Evolutionary conservation across 2,888 invertebrate genomes (phyloP).

Genomic region (Griposia aprilina): DNA sequence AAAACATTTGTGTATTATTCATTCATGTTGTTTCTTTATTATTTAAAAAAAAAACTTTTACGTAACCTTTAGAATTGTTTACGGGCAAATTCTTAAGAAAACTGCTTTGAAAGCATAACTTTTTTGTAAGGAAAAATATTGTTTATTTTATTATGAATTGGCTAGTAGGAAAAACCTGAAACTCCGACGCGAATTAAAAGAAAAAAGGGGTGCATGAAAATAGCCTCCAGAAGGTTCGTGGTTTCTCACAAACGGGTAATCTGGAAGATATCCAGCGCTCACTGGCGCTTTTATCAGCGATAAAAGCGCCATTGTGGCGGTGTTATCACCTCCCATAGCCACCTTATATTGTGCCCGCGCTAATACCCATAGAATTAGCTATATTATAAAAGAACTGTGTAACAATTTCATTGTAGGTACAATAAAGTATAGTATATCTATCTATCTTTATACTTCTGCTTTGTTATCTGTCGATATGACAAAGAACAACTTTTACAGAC

Average conservation of each 20-base stretch:
- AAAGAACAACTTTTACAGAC: background rate
- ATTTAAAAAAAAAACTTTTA: background rate
- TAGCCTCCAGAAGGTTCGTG: background rate
- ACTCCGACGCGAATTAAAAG: background rate
- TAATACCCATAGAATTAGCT: background rate
- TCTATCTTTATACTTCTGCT: background rate
- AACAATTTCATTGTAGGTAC: background rate
- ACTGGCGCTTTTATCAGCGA: background rate
- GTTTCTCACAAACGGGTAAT: background rate
- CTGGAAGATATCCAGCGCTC: too few species aligned
- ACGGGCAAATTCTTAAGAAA: background rate
- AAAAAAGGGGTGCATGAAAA: background rate
- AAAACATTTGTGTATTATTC: slow-evolving; percentile 4
- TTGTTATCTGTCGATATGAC: background rate
- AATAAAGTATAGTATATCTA: background rate
- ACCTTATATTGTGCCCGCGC: too few species aligned
- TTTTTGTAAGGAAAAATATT: background rate
- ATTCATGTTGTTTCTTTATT: background rate
- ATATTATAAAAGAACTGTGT: background rate
- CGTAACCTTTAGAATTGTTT: background rate
- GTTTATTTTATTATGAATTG: background rate
- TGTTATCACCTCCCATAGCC: too few species aligned
- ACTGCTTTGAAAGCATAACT: background rate
- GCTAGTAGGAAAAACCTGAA: background rate
- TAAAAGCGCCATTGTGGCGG: background rate